Evolutionary conservation across 2,888 invertebrate species (phyloP).

Genomic region (Eulithis testata): DNA sequence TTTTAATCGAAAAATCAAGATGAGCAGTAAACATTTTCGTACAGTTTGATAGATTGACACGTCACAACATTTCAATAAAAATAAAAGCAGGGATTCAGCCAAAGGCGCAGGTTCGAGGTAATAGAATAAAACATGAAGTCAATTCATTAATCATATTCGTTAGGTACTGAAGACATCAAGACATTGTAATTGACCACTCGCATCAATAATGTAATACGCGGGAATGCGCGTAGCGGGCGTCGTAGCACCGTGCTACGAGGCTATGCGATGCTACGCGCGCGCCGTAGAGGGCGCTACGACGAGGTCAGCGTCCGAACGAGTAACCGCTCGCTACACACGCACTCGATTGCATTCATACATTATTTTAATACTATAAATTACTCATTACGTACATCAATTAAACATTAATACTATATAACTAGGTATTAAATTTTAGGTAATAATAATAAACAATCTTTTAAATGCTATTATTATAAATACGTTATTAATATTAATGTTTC

Average conservation of each 20-base stretch:
- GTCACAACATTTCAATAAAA: conserved; percentile 78
- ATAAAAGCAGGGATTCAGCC: conserved; percentile 82
- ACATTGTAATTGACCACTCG: conserved; percentile 68
- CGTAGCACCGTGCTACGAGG: conserved; percentile 46
- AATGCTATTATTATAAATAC: conserved; percentile 85
- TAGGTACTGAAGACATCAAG: conserved; percentile 69
- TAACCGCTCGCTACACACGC: conserved; percentile 72
- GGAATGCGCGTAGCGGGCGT: conserved; percentile 48
- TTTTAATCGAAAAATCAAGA: conserved; percentile 74
- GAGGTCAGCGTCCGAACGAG: conserved; percentile 46
- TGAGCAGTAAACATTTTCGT: conserved; percentile 67
- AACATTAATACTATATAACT: conserved; percentile 83
- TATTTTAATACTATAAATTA: conserved; percentile 79
- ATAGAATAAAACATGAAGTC: conserved; percentile 83
- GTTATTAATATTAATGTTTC: conserved; percentile 86
- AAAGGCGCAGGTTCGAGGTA: conserved; percentile 82
- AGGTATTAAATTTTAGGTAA: conserved; percentile 85
- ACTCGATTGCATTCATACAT: conserved; percentile 79
- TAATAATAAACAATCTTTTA: conserved; percentile 86
- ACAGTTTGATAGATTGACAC: conserved; percentile 69
- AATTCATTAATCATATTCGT: conserved; percentile 84
- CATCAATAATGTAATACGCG: conserved; percentile 57
- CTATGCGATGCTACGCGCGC: conserved; percentile 23
- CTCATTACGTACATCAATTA: conserved; percentile 84
- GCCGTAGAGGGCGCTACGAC: conserved; percentile 33